Base-by-base conservation (phyloP, 2,113 vertebrate species). In the Phrynocephalus versicolor region DNA sequence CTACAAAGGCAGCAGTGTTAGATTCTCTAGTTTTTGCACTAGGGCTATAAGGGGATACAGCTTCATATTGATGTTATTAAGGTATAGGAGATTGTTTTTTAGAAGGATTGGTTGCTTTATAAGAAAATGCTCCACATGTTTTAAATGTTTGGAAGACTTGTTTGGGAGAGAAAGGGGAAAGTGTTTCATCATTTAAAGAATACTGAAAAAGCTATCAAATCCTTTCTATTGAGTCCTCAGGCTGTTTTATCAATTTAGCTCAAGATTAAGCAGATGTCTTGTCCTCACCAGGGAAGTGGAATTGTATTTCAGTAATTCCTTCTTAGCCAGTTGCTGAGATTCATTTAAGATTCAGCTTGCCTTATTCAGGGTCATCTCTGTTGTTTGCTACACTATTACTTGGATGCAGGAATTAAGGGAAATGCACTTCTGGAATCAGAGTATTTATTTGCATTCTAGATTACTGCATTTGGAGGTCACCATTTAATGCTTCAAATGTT, bases 261-360 rank as follows among this genome's bases (percentile, higher is more conserved):
- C 37, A 75, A 83, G 71, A 83, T 75, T 83, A 83, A 83, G 72
- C 82, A 75, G 82, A 41, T 75, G 72, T 75, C 71, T 75, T 75
- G 58, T 75, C 39, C n/a, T 19, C 72, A 45, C 30, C 39, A 60
- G 19, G 58, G 57, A 60, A 83, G 82, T 45, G 58, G 37, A 70
- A 83, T 83, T 83, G 58, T 75, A 27, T 83, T 75, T 51, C 58
- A 45, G 19, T 81, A 74, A 64, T 73, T 81, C 70, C 58, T 81
- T 77, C 71, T 74, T 58, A 65, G 71, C 58, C 35, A 51, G 25
- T 64, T 55, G 41, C 74, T 80, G 30, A 75, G 37, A 64, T 51
- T 73, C 39, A 75, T 83, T 74, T 74, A 74, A 45, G 57, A 41
- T 83, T 74, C 27, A 74, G n/a, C 37, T 83, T 64, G 71, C n/a